Conservation (phyloP, 2,888 invertebrate genomes). For the Cartodere bifasciata region DNA sequence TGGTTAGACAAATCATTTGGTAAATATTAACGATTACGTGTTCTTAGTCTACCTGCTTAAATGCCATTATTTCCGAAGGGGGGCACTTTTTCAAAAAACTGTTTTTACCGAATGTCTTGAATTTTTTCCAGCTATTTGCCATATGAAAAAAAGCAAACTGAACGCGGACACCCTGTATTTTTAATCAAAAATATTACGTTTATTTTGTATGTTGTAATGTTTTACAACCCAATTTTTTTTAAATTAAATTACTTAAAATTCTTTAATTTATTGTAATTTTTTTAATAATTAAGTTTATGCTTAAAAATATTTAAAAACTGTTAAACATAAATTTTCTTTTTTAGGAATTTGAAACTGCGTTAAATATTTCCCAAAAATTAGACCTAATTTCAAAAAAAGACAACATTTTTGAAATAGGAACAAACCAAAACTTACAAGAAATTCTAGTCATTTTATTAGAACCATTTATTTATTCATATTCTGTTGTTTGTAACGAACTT, state of each 20-base stretch:
- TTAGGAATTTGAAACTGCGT: slow-evolving; percentile 37
- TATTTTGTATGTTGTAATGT: slow-evolving; percentile 17
- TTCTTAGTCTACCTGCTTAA: too few relatives aligned
- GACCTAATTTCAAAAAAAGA: slow-evolving; percentile 24
- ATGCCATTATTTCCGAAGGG: too few relatives aligned
- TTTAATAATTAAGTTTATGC: slow-evolving; percentile 28
- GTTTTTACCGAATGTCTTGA: too few relatives aligned
- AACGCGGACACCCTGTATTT: too few relatives aligned
- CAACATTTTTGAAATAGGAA: slow-evolving; percentile 31
- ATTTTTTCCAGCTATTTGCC: too few relatives aligned
- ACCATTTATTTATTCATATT: slow-evolving; percentile 51
- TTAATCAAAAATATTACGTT: neutral
- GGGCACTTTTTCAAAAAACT: too few relatives aligned
- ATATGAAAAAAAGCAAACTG: too few relatives aligned
- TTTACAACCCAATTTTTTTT: too few relatives aligned
- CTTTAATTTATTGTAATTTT: slow-evolving; percentile 4
- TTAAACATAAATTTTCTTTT: slow-evolving; percentile 16
- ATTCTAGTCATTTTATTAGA: slow-evolving; percentile 48
- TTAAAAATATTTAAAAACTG: neutral
- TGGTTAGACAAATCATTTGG: too few relatives aligned
- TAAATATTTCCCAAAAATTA: slow-evolving; percentile 28
- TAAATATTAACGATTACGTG: too few relatives aligned
- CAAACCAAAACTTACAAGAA: slow-evolving; percentile 36
- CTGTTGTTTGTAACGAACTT: slow-evolving; percentile 37
- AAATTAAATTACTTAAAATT: too few relatives aligned